These are phyloP conservation scores for Seira musarum DNA, from an alignment of 2,888 invertebrate genomes.

Conservation along the genomic window DNA sequence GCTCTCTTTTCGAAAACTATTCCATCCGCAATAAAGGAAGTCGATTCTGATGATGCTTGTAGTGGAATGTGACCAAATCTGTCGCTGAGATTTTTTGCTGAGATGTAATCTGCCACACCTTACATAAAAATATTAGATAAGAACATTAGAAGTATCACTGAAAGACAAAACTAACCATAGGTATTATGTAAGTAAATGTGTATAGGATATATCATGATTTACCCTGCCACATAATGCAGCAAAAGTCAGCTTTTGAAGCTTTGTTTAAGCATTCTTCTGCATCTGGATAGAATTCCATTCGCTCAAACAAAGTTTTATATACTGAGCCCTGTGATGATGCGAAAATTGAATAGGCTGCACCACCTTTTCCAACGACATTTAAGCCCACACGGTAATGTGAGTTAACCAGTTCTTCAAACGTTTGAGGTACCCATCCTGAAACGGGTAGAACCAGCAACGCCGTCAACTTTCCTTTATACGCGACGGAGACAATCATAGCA, in stretches of 20 bases:
- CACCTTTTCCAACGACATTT: constrained; percentile 57
- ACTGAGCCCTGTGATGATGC: constrained; percentile 19
- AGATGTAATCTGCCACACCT: constrained; percentile 42
- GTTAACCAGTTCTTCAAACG: constrained; percentile 57
- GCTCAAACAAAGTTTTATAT: constrained; percentile 40
- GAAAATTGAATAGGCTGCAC: constrained; percentile 53
- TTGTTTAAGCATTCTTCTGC: constrained; percentile 34
- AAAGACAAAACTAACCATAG: too few species aligned
- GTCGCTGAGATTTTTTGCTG: constrained; percentile 37
- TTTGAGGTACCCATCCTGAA: constrained; percentile 48
- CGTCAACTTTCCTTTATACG: constrained; percentile 45
- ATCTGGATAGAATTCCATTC: constrained; percentile 35
- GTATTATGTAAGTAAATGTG: too few species aligned
- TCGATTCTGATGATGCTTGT: constrained; percentile 23
- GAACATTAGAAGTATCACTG: too few species aligned
- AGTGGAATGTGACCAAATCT: constrained; percentile 9
- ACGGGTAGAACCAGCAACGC: constrained; percentile 48
- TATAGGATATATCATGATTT: too few species aligned
- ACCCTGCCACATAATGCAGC: constrained; percentile 50
- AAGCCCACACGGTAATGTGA: constrained; percentile 54
- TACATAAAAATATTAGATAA: too few species aligned
- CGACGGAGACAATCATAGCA: constrained; percentile 30
- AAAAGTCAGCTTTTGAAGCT: constrained; percentile 28
- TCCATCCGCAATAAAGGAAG: constrained; percentile 41
- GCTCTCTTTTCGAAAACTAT: constrained; percentile 40